phyloP scores from a whole-genome alignment of 2,113 vertebrate genomes.

The Alces alces region DNA sequence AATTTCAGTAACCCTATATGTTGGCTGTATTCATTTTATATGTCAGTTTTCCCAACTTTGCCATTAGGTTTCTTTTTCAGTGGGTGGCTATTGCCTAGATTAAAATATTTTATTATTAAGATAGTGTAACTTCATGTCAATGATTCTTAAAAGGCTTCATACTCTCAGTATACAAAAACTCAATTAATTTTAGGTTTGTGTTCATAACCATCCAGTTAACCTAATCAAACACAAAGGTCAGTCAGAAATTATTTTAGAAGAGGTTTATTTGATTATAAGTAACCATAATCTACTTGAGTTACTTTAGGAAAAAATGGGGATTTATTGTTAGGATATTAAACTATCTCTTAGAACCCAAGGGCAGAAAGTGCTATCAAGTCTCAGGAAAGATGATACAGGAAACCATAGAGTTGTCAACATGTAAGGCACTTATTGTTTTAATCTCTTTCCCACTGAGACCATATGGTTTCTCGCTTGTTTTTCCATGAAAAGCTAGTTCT shows the following conservation, averaged over 20 bases:
- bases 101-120: constrained; percentile 17
- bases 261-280: not conserved
- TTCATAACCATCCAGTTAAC: not conserved
- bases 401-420: not conserved
- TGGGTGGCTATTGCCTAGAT: not conserved
- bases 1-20: not conserved
- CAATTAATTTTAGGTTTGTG: not conserved
- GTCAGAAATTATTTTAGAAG: not conserved
- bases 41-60: not conserved
- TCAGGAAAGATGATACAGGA: not conserved
- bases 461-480: not conserved
- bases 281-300: not conserved
- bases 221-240: not conserved
- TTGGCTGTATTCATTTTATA: not conserved
- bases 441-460: not conserved
- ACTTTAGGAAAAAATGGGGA: not conserved
- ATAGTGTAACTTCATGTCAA: not conserved
- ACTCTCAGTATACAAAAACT: not conserved
- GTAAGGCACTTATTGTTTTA: not conserved
- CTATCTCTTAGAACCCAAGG: not conserved
- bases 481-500: not conserved
- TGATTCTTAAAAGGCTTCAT: not conserved
- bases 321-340: not conserved
- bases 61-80: not conserved
- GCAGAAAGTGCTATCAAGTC: not conserved